These are phyloP conservation scores for Penelope pileata DNA, from an alignment of 2,113 vertebrate genomes.

Conservation along the genomic window DNA sequence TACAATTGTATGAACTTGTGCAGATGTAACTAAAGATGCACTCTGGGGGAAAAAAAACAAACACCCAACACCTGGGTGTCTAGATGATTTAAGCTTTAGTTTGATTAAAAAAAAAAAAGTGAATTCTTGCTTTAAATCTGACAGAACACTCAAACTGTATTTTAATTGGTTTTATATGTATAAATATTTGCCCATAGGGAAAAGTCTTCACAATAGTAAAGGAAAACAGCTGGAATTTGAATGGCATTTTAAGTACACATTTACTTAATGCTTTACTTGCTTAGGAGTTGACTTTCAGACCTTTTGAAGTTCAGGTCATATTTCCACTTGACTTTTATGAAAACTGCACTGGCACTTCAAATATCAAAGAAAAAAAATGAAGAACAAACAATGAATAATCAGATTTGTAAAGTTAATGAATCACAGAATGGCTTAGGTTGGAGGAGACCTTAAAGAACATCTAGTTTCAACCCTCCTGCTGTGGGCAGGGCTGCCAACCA, in stretches of 20 bases:
- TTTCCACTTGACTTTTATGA: constrained; percentile 28
- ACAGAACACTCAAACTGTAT: background rate
- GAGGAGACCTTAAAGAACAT: too few relatives aligned
- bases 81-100: background rate
- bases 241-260: constrained; percentile 14
- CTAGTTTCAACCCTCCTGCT: too few relatives aligned
- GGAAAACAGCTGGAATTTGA: background rate
- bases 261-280: constrained; percentile 23
- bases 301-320: constrained; percentile 22
- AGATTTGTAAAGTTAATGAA: background rate
- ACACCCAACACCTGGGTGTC: background rate
- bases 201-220: background rate
- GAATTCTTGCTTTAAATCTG: background rate
- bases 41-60: background rate
- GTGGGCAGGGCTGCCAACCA: too few relatives aligned
- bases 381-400: background rate
- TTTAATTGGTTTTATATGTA: background rate
- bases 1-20: background rate
- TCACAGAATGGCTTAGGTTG: too few relatives aligned
- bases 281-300: background rate
- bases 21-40: background rate
- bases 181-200: background rate
- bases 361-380: constrained; percentile 2
- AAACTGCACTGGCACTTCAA: constrained; percentile 22
- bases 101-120: background rate